phyloP scores from a whole-genome alignment of 1,140 invertebrate species.

The Campoletis sonorensis region DNA sequence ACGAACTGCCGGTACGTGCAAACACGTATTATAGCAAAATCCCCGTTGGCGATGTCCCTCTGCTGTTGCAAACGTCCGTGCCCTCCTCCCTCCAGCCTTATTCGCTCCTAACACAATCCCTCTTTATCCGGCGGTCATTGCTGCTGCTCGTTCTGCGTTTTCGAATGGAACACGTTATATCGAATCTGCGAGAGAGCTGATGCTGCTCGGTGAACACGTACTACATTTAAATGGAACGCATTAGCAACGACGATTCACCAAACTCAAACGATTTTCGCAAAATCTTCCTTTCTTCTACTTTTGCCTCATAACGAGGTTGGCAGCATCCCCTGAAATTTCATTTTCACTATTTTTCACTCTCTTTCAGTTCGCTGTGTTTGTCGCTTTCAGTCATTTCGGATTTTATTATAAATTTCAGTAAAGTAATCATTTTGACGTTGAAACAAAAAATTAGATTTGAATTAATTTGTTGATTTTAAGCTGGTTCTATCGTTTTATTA shows the following conservation, averaged over 20 bases:
- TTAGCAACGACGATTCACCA: constrained; percentile 10
- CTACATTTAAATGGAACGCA: constrained; percentile 29
- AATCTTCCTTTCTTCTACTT: background rate
- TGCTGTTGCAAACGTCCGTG: constrained; percentile 41
- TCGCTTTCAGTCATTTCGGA: background rate
- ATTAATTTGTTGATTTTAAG: no score
- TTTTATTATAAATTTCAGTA: no score
- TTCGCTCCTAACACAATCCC: constrained; percentile 7
- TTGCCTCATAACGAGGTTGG: background rate
- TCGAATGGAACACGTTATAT: constrained; percentile 47
- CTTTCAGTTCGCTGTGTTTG: background rate
- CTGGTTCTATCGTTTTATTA: no score
- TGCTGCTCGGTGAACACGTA: constrained; percentile 32
- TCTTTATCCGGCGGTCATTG: constrained; percentile 10
- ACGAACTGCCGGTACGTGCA: constrained; percentile 46
- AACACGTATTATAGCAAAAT: constrained; percentile 44
- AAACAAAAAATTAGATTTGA: no score
- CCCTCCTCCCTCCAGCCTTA: background rate
- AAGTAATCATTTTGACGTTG: no score
- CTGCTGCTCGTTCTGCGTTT: constrained; percentile 29
- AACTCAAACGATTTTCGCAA: constrained; percentile 34
- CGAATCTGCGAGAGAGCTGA: background rate
- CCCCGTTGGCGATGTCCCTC: constrained; percentile 18
- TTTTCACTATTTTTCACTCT: background rate
- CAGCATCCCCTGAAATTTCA: background rate